phyloP scores from a whole-genome alignment of 2,797 vertebrate genomes.

The Aldrovandia affinis region DNA sequence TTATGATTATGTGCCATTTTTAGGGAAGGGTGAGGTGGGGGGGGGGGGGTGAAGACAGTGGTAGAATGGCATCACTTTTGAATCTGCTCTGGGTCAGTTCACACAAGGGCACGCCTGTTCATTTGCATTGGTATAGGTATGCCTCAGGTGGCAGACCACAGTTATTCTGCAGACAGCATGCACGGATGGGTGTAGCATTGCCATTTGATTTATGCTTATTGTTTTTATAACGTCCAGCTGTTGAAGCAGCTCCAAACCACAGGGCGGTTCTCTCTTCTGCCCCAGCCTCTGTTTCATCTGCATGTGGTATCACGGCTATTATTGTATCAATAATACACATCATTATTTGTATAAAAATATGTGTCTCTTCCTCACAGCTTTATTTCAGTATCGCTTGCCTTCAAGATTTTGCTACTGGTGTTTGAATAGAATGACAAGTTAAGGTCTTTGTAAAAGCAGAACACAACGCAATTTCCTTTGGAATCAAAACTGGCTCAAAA shows the following conservation, averaged over 20 bases:
- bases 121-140: not conserved
- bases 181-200: not conserved
- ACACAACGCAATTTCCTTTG: no score
- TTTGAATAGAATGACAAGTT: not conserved
- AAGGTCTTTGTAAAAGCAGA: not conserved
- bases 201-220: not conserved
- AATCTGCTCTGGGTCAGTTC: not conserved
- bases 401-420: not conserved
- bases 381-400: not conserved
- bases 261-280: no score
- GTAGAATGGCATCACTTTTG: no score
- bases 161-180: not conserved
- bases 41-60: no score
- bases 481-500: no score
- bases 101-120: not conserved
- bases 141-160: not conserved
- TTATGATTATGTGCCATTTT: no score
- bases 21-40: no score
- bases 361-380: not conserved
- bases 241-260: not conserved
- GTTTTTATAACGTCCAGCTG: not conserved
- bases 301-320: no score
- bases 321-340: not conserved
- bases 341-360: not conserved
- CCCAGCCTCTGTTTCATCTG: no score